Percentiles rank a stretch among this genome's conserved stretches.
Conservation (phyloP, 2,888 invertebrate genomes). For the Drosophila conformis region DNA sequence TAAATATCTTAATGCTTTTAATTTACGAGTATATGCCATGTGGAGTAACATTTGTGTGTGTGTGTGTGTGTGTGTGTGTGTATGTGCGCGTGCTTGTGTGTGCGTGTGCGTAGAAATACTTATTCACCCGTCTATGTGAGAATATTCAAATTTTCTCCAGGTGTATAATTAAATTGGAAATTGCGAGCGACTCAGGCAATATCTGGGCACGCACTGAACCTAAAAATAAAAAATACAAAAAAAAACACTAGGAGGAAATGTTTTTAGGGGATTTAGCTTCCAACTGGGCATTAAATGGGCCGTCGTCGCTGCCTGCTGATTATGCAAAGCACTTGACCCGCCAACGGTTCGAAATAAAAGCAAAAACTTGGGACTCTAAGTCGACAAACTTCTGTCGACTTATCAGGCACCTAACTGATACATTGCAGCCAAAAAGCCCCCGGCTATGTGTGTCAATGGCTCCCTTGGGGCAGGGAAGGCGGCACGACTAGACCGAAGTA, state of each 20-base stretch:
- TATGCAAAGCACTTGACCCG: constrained; percentile 65
- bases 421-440: constrained; percentile 35
- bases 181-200: constrained; percentile 41
- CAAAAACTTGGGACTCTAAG: constrained; percentile 38
- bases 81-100: neutral
- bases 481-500: neutral
- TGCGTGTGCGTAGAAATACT: constrained; percentile 10
- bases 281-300: constrained; percentile 29
- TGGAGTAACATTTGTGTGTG: constrained; percentile 30
- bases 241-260: constrained; percentile 40
- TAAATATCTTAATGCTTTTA: constrained; percentile 78
- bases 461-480: constrained; percentile 49
- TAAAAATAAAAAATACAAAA: neutral
- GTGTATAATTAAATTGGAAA: constrained; percentile 78
- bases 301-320: constrained; percentile 35
- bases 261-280: constrained; percentile 47
- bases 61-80: neutral
- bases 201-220: constrained; percentile 58
- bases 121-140: constrained; percentile 18
- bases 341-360: constrained; percentile 34
- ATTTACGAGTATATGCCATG: constrained; percentile 75
- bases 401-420: constrained; percentile 42
- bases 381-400: constrained; percentile 17
- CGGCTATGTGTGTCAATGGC: constrained; percentile 76
- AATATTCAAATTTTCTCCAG: constrained; percentile 73